phyloP scores from a whole-genome alignment of 2,888 invertebrate species.

The Papilio elwesi region DNA sequence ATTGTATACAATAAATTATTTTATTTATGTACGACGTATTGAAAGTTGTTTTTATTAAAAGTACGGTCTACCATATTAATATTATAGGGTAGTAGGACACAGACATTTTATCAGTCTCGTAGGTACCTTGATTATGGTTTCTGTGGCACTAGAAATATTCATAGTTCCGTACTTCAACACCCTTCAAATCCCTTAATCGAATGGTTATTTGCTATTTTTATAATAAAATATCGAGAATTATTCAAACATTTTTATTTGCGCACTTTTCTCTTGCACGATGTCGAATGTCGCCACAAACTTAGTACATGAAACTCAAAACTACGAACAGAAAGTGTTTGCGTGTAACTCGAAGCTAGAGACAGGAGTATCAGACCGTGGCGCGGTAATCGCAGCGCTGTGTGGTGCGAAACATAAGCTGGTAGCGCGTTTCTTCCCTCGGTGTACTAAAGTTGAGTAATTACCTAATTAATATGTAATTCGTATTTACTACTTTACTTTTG shows the following conservation, averaged over 20 bases:
- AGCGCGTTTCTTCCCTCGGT: slow-evolving; percentile 37
- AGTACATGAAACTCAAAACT: slow-evolving; percentile 48
- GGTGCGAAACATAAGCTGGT: slow-evolving; percentile 41
- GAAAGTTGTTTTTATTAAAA: neutral
- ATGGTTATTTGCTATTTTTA: neutral
- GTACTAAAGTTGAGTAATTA: too few relatives aligned
- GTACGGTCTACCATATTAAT: neutral
- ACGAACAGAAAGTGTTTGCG: slow-evolving; percentile 57
- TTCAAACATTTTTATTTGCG: neutral
- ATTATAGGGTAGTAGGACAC: neutral
- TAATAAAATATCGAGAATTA: too few relatives aligned
- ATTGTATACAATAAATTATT: neutral
- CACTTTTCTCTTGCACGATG: neutral
- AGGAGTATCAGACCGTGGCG: slow-evolving; percentile 58
- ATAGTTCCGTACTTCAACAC: too few relatives aligned
- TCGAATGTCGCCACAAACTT: slow-evolving; percentile 31
- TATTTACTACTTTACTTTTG: too few relatives aligned
- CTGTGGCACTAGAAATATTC: too few relatives aligned
- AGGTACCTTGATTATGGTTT: too few relatives aligned
- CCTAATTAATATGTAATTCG: too few relatives aligned
- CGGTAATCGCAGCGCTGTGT: slow-evolving; percentile 41
- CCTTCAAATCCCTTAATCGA: too few relatives aligned
- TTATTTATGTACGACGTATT: neutral
- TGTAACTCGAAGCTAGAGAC: slow-evolving; percentile 56
- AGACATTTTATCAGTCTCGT: too few relatives aligned